These are phyloP conservation scores for Hyposoter didymator DNA, from an alignment of 2,888 invertebrate genomes.

Conservation along the genomic window DNA sequence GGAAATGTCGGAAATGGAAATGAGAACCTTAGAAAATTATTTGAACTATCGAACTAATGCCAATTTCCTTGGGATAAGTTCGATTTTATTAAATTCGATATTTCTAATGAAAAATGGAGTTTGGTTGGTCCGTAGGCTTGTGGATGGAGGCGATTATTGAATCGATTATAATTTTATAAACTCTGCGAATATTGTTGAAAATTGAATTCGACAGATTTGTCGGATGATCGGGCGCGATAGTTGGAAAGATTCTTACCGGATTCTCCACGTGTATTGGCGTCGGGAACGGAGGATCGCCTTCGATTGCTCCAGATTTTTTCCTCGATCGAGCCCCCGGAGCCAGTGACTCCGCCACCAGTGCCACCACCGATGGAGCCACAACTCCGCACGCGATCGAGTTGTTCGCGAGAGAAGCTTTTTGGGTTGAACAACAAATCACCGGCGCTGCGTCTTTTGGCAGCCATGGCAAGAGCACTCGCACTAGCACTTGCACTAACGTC, in stretches of 20 bases:
- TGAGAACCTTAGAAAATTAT: neutral
- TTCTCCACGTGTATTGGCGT: constrained; percentile 82
- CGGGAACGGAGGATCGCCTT: constrained; percentile 82
- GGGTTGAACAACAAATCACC: constrained; percentile 93
- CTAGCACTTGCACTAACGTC: constrained; percentile 83
- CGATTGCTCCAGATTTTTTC: constrained; percentile 83
- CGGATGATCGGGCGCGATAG: neutral
- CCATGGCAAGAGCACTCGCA: constrained; percentile 88
- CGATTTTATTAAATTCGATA: neutral
- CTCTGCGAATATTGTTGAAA: no score
- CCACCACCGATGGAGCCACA: constrained; percentile 94
- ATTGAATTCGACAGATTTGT: no score
- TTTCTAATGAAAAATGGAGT: neutral
- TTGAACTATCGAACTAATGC: neutral
- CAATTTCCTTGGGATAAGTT: neutral
- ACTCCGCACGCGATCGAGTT: constrained; percentile 90
- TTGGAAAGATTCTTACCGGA: constrained; percentile 77
- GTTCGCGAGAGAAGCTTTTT: constrained; percentile 91
- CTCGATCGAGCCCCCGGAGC: constrained; percentile 83
- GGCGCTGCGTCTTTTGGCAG: constrained; percentile 92
- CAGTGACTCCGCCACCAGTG: constrained; percentile 86
- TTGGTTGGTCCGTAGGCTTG: neutral
- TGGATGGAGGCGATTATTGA: neutral
- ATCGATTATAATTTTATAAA: neutral
- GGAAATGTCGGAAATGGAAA: no score